Conservation (phyloP, 2,113 vertebrate species). For the Colinus virginianus region DNA sequence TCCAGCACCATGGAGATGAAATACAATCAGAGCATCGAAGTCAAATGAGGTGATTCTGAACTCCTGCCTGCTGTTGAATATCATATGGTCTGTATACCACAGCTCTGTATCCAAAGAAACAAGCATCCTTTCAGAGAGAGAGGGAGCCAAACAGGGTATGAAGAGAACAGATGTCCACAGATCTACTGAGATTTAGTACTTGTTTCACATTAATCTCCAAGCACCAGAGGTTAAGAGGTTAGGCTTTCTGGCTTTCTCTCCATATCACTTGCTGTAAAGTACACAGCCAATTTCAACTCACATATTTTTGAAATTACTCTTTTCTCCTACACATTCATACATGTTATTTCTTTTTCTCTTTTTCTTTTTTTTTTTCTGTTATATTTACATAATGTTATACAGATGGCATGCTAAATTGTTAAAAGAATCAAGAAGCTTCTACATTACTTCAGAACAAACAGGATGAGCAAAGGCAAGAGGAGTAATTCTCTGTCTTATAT, state of each 20-base stretch:
- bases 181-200: background rate
- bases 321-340: background rate
- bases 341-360: background rate
- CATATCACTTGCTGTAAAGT: background rate
- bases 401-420: background rate
- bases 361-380: background rate
- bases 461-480: background rate
- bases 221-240: constrained; percentile 34
- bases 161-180: constrained; percentile 3
- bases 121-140: background rate
- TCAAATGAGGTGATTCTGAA: background rate
- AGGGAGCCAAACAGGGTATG: background rate
- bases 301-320: background rate
- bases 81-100: background rate
- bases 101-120: background rate
- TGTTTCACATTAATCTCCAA: constrained; percentile 50
- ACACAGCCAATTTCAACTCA: background rate
- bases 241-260: constrained; percentile 1
- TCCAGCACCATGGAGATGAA: background rate
- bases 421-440: background rate
- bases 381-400: background rate
- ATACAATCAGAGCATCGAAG: background rate
- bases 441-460: background rate
- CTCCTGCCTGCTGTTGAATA: background rate
- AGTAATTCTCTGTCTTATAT: background rate